Percentiles rank a stretch among this genome's conserved stretches.
These are phyloP conservation scores for Rhabdomys pumilio DNA, from an alignment of 2,797 vertebrate species.

Conservation along the genomic window DNA sequence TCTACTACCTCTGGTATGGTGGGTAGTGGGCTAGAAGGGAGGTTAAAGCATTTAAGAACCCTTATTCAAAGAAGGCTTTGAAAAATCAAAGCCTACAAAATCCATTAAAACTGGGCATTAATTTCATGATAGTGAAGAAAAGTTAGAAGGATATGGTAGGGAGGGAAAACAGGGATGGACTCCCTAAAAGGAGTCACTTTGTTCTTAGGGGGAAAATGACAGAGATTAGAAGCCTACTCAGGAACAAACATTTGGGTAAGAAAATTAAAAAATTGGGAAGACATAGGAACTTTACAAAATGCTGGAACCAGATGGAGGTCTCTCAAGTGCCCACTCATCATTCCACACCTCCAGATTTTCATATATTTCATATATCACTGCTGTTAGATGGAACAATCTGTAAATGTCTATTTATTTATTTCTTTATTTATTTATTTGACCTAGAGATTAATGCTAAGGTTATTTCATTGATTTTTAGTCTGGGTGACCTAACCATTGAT, in stretches of 20 bases:
- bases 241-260: not conserved
- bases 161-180: not conserved
- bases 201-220: not conserved
- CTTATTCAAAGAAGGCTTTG: not conserved
- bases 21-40: not conserved
- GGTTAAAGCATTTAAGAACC: not conserved
- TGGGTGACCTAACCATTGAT: not conserved
- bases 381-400: too few species aligned
- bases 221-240: not conserved
- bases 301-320: not conserved
- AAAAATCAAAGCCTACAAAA: not conserved
- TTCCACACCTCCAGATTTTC: not conserved
- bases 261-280: not conserved
- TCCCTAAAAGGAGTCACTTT: not conserved
- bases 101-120: not conserved
- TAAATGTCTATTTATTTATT: not conserved
- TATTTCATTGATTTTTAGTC: not conserved
- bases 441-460: not conserved
- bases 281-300: not conserved
- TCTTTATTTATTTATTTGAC: not conserved
- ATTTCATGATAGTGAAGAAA: not conserved
- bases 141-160: not conserved
- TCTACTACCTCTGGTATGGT: not conserved
- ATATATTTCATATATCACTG: not conserved
- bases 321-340: too few species aligned